Evolutionary conservation across 2,797 vertebrate genomes (phyloP), one percentile per base, ranked within the genome.

Genomic region (Rousettus madagascariensis): DNA sequence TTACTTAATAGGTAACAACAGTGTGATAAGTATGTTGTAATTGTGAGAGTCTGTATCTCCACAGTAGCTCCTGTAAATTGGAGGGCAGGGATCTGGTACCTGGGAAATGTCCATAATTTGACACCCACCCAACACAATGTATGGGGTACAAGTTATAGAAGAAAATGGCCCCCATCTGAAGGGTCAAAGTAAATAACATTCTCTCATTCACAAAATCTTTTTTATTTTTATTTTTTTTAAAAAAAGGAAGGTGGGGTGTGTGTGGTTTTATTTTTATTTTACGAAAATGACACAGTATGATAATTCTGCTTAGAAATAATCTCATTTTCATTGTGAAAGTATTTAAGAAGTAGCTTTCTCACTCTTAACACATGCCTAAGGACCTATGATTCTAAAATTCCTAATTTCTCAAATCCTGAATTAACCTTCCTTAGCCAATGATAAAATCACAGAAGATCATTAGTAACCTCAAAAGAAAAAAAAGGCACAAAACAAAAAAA

Each of bases 241-340:
- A 65, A n/a, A 63, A 65, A 66, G 43, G 33, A 26, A 26, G 22
- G 16, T 55, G 41, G 69, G 11, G 7, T 63, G 16, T 43, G 19
- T 49, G 22, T 89, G 49, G 6, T 30, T 91, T 95, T 91, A 38
- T 68, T 86, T 90, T 90, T 94, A 94, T 93, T 88, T 96, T 71
- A 87, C 12, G 86, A n/a, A 86, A 91, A 86, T 84, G 51, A 13
- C 9, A 85, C 24, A 28, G 5, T 77, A 24, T 46, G 79, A 78
- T 86, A 28, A 19, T 88, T 89, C 79, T 94, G 51, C 43, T 95
- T 63, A 74, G 22, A 78, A 57, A 65, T 78, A 2, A 92, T 46
- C 66, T 93, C 19, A 94, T 80, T 96, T 71, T 75, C 55, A 90
- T 68, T 49, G 11, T 79, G 26, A 92, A 91, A 94, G 72, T 85